A percentile compares a stretch with the other conserved stretches of the same genome.
These are phyloP conservation scores for Rambutsinella grinnellia DNA, from an alignment of 2,888 invertebrate species.

Conservation along the genomic window DNA sequence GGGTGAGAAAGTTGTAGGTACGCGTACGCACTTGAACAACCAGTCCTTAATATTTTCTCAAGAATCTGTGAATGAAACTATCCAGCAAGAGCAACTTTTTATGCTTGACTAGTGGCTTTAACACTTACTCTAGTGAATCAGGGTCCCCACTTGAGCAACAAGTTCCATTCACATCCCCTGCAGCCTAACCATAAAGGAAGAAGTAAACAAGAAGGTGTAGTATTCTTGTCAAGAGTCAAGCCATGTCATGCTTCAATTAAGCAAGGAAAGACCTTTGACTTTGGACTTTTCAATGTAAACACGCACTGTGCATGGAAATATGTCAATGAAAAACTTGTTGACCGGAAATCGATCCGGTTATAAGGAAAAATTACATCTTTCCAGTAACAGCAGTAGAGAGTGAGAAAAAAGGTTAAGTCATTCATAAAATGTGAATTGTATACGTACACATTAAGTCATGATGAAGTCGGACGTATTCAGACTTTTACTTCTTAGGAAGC, in stretches of 20 bases:
- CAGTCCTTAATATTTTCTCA: background rate
- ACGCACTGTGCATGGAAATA: background rate
- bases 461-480: constrained; percentile 1
- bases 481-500: constrained; percentile 24
- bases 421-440: constrained; percentile 33
- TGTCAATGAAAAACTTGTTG: constrained; percentile 50
- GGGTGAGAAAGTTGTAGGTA: constrained; percentile 49
- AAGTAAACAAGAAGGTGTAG: background rate
- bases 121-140: no score
- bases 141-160: background rate
- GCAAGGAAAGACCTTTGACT: constrained; percentile 19
- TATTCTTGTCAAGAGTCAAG: background rate
- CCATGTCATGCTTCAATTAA: background rate
- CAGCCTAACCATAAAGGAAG: no score
- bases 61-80: background rate
- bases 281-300: background rate
- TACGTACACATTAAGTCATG: constrained; percentile 16
- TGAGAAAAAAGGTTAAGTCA: constrained; percentile 8
- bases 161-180: no score
- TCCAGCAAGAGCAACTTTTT: background rate
- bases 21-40: no score
- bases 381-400: background rate
- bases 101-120: background rate
- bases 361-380: background rate
- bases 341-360: constrained; percentile 62